These are phyloP conservation scores for Cyprinodon tularosa DNA, from an alignment of 2,113 vertebrate species.

Conservation along the genomic window DNA sequence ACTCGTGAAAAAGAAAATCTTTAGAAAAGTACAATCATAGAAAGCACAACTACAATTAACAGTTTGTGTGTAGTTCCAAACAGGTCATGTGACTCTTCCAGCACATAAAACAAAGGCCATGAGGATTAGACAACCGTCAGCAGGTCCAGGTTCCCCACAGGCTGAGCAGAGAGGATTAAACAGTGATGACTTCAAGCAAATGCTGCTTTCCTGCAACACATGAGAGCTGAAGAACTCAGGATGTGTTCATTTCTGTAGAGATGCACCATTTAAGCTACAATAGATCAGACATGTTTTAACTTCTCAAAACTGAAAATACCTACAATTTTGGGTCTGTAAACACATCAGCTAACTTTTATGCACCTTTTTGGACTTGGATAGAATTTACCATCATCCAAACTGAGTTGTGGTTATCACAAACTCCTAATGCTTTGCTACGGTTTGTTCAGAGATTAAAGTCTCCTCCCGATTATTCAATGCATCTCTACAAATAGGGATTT, in stretches of 20 bases:
- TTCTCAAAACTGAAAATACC: background rate
- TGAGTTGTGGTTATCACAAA: background rate
- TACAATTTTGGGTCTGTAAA: background rate
- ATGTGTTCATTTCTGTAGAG: background rate
- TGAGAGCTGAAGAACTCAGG: conserved; percentile 32
- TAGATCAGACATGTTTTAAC: background rate
- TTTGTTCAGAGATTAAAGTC: background rate
- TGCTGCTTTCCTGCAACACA: conserved; percentile 25
- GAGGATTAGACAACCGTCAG: conserved; percentile 48
- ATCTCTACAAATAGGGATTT: background rate
- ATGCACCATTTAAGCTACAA: background rate
- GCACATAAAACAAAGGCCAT: conserved; percentile 43
- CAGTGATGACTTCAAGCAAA: conserved; percentile 30
- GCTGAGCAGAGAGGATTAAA: conserved; percentile 21
- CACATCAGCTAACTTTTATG: background rate
- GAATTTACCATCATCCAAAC: background rate
- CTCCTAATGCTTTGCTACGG: background rate
- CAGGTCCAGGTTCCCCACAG: conserved; percentile 57
- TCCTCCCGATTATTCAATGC: background rate
- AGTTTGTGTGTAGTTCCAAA: conserved; percentile 54
- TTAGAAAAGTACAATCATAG: conserved; percentile 76
- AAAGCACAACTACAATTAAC: conserved; percentile 60
- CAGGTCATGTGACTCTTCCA: conserved; percentile 57
- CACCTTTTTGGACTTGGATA: background rate
- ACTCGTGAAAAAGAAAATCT: conserved; percentile 28